Percentiles rank a stretch among this genome's conserved stretches.
Conservation (phyloP, 2,888 invertebrate species). For the Sipha maydis region DNA sequence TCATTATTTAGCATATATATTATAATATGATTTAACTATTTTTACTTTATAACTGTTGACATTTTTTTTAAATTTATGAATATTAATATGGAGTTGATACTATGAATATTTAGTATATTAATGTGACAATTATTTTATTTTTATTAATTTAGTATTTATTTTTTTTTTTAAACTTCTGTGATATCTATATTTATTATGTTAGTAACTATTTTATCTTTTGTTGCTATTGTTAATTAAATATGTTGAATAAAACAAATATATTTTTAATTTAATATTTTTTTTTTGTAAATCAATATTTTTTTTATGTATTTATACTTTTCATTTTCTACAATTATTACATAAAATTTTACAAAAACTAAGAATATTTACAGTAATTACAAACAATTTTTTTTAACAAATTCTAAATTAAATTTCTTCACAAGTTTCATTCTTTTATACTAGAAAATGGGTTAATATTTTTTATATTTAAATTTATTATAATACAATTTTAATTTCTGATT, state of each 20-base stretch:
- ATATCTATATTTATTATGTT: constrained; percentile 46
- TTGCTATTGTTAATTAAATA: constrained; percentile 16
- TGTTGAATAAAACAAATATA: constrained; percentile 28
- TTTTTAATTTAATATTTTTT: neutral
- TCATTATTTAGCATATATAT: neutral
- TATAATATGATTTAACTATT: neutral
- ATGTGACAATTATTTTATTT: neutral
- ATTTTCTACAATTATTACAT: too few species aligned
- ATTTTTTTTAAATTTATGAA: neutral
- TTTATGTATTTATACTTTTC: too few species aligned
- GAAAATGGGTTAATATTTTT: too few species aligned
- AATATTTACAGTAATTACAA: too few species aligned
- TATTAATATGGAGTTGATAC: neutral
- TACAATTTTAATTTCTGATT: too few species aligned
- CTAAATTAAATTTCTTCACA: too few species aligned
- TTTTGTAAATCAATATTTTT: too few species aligned
- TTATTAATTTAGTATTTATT: neutral
- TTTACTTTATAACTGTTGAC: neutral
- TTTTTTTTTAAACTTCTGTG: constrained; percentile 24
- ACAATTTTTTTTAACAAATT: too few species aligned
- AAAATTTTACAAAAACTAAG: too few species aligned
- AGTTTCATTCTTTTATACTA: too few species aligned
- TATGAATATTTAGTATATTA: neutral
- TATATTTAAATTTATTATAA: too few species aligned
- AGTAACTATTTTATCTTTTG: constrained; percentile 18